Evolutionary conservation across 2,797 vertebrate genomes (phyloP).

Genomic region (Scolopax rusticola): DNA sequence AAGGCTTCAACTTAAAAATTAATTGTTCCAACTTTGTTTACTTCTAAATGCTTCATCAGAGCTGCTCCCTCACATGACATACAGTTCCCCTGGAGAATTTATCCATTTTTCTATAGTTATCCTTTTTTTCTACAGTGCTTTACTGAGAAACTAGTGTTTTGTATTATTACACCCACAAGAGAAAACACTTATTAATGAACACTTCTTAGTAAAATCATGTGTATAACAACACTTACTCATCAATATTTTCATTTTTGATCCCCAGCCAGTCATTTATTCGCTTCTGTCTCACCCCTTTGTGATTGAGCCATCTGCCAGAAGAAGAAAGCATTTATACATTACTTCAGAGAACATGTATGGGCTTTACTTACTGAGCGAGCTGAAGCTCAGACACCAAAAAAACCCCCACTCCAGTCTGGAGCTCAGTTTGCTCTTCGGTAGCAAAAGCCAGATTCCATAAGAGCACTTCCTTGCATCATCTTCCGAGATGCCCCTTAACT

Average conservation of each 20-base stretch:
- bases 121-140: background rate
- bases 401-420: background rate
- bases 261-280: conserved; percentile 97
- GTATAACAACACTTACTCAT: conserved; percentile 87
- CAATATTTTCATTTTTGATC: conserved; percentile 90
- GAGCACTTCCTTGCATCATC: background rate
- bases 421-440: background rate
- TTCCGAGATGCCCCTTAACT: background rate
- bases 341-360: background rate
- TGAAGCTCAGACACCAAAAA: background rate
- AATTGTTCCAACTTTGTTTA: background rate
- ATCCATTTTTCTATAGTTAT: background rate
- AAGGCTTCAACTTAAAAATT: background rate
- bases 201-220: background rate
- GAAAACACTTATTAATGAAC: background rate
- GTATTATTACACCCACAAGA: background rate
- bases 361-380: background rate
- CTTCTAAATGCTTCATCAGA: background rate
- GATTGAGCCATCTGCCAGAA: conserved; percentile 93
- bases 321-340: conserved; percentile 17
- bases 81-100: background rate
- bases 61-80: background rate
- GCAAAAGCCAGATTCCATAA: background rate
- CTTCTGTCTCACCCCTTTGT: conserved; percentile 98
- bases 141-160: background rate